Conservation (phyloP, 2,113 vertebrate genomes). For the Dolichotis patagonum region DNA sequence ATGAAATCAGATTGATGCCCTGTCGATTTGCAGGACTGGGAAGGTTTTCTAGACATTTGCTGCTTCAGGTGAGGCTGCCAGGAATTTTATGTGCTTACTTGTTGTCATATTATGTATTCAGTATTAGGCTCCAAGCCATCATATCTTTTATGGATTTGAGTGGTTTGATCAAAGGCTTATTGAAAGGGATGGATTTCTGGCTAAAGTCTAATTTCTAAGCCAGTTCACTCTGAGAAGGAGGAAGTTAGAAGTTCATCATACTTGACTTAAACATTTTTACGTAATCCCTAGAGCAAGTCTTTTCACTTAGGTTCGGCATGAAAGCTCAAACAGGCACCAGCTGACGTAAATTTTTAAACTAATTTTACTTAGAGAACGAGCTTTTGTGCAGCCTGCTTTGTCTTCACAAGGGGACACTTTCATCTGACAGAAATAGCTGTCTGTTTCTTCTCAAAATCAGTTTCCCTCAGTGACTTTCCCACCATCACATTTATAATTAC, state of each 20-base stretch:
- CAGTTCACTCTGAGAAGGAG: neutral
- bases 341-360: neutral
- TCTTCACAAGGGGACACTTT: neutral
- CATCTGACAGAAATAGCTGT: constrained; percentile 48
- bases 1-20: neutral
- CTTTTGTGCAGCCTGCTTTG: neutral
- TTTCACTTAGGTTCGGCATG: constrained; percentile 46
- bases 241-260: constrained; percentile 43
- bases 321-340: neutral
- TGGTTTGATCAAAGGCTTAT: neutral
- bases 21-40: neutral
- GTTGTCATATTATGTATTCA: neutral
- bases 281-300: constrained; percentile 33
- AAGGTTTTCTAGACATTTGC: neutral
- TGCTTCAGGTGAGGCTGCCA: constrained; percentile 1
- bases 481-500: constrained; percentile 57
- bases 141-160: constrained; percentile 10
- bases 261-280: constrained; percentile 41
- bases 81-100: constrained; percentile 33
- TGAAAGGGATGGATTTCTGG: neutral
- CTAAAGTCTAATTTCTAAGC: constrained; percentile 40
- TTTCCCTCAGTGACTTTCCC: constrained; percentile 36
- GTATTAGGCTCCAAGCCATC: neutral
- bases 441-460: constrained; percentile 68
- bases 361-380: constrained; percentile 11